Conservation (phyloP, 2,113 vertebrate species). For the Amia ocellicauda region DNA sequence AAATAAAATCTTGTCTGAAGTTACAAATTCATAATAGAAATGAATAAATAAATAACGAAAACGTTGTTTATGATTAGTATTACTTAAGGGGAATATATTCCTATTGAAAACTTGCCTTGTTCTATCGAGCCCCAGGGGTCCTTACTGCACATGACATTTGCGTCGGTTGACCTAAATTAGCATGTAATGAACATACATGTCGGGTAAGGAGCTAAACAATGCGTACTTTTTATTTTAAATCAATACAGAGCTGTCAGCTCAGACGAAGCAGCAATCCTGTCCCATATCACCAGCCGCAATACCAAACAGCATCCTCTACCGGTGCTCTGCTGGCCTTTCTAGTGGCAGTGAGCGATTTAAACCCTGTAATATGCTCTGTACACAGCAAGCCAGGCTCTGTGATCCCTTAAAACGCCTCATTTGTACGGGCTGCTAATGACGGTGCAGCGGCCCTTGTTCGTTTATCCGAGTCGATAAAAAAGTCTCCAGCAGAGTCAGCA, state of each 20-base stretch:
- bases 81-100: no score
- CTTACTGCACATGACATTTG: neutral
- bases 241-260: slow-evolving; percentile 21
- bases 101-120: no score
- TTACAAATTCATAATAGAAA: no score
- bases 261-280: slow-evolving; percentile 12
- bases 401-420: neutral
- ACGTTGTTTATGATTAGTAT: no score
- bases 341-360: neutral
- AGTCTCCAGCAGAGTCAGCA: no score
- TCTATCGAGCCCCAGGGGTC: no score
- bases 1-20: no score
- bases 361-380: neutral
- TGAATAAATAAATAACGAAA: no score
- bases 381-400: neutral
- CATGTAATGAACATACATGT: slow-evolving; percentile 16
- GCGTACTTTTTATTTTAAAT: slow-evolving; percentile 22
- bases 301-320: slow-evolving; percentile 30
- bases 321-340: neutral
- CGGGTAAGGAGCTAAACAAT: slow-evolving; percentile 19
- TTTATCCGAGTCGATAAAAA: no score
- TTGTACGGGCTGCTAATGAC: neutral
- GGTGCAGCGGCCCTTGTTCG: neutral
- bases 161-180: slow-evolving; percentile 20
- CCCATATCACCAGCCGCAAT: slow-evolving; percentile 18